Conservation (phyloP, 2,888 invertebrate species). For the Perizoma flavofasciatum region DNA sequence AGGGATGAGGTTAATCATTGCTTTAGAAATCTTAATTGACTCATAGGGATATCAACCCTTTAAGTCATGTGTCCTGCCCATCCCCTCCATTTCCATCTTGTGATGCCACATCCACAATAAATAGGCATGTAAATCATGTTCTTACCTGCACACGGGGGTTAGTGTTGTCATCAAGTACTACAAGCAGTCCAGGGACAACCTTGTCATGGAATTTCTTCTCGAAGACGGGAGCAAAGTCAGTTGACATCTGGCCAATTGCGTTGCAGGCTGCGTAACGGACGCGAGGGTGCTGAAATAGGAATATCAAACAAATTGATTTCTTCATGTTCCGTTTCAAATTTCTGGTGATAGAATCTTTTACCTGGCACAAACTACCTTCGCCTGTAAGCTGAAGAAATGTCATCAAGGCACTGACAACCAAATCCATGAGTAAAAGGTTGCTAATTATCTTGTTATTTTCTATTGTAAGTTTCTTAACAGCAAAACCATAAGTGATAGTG, state of each 20-base stretch:
- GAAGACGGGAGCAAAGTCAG: slow-evolving; percentile 98
- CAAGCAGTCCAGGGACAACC: slow-evolving; percentile 95
- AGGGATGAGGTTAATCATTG: too few relatives aligned
- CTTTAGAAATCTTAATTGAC: too few relatives aligned
- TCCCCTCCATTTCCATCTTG: too few relatives aligned
- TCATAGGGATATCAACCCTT: too few relatives aligned
- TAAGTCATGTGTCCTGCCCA: too few relatives aligned
- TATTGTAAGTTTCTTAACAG: slow-evolving; percentile 65
- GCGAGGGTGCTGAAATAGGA: slow-evolving; percentile 88
- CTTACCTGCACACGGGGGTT: slow-evolving; percentile 96
- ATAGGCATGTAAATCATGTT: too few relatives aligned
- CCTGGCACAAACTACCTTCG: not conserved
- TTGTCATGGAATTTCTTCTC: slow-evolving; percentile 99
- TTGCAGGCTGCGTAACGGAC: slow-evolving; percentile 99
- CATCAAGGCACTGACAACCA: slow-evolving; percentile 77
- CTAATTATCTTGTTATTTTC: slow-evolving; percentile 74
- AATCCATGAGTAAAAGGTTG: slow-evolving; percentile 62
- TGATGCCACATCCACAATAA: too few relatives aligned
- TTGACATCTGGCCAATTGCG: slow-evolving; percentile 99
- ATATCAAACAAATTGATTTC: too few relatives aligned
- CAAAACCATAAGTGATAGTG: slow-evolving; percentile 48
- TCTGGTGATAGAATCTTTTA: not conserved
- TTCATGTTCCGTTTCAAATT: not conserved
- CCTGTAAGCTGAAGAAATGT: slow-evolving; percentile 44
- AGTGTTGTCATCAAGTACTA: slow-evolving; percentile 94